Base-by-base conservation (phyloP, 1,140 invertebrate species). In the Venturia canescens region DNA sequence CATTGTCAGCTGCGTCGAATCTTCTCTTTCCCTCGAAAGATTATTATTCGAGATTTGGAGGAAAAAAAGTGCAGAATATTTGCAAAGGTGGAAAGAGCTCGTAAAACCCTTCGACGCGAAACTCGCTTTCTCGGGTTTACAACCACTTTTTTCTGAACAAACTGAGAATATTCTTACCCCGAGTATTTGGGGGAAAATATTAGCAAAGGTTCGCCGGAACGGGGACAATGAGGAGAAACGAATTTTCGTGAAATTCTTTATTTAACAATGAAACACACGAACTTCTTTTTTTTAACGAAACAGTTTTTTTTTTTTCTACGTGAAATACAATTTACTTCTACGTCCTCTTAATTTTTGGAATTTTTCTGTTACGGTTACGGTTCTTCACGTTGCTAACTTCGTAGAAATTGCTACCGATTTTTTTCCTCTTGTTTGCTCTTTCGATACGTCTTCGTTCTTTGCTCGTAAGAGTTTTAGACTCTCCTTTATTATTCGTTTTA, bases 311-410 rank as follows among this genome's bases (percentile, higher is more conserved):
- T 50, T 50, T 50, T 50, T 50, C 4, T 50, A 50, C 48, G 15
- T 50, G 18, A 50, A 34, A 34, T 34, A 50, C 15, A 50, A 50
- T 50, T 16, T 50, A 50, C 15, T 50, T 5, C 48, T 84, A 87
- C 76, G 85, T 86, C 79, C 80, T 85, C 27, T 84, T 86, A 21
- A 87, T 15, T 85, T 90, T 91, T 0, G 88, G 88, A 27, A 90
- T 69, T 87, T 94, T 95, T 83, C 93, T 94, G 85, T 93, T 93
- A 84, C 94, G 93, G 90, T 96, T 97, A 81, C 94, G 94, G 88
- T 98, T 99, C 89, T 99, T 99, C 31, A 99, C 98, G 94, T 99
- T 98, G 3, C 96, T 94, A 31, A 96, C 94, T 93, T 97, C 95
- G 90, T 99, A 99, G 89, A 98, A 99, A 91, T 98, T 97, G 87